Evolutionary conservation across 2,888 invertebrate genomes (phyloP).

Genomic region (Noctua janthe): DNA sequence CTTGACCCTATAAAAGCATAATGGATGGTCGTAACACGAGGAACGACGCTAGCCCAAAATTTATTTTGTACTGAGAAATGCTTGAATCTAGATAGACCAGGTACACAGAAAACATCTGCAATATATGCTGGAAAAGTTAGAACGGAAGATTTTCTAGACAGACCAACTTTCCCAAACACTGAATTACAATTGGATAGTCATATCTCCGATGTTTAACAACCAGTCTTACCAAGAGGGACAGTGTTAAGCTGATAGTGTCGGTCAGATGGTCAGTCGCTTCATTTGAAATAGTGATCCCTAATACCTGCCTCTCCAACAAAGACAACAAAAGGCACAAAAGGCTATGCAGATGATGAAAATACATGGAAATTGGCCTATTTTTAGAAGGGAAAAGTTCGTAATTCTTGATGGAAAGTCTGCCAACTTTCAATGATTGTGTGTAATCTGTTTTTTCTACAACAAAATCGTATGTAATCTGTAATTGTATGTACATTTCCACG

Average conservation of each 20-base stretch:
- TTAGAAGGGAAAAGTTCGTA: not conserved
- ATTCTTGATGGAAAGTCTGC: not conserved
- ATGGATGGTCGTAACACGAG: conserved; percentile 18
- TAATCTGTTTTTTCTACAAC: not conserved
- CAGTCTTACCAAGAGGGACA: not conserved
- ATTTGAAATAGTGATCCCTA: not conserved
- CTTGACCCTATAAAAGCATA: conserved; percentile 21
- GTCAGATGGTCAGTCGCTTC: not conserved
- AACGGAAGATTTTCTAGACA: not conserved
- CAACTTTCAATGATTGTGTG: not conserved
- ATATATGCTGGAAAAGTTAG: not conserved
- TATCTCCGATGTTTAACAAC: not conserved
- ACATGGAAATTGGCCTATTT: not conserved
- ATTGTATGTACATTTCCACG: not conserved
- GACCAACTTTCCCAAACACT: not conserved
- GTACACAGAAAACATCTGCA: not conserved
- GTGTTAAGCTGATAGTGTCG: not conserved
- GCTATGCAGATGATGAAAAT: not conserved
- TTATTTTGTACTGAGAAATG: conserved; percentile 6
- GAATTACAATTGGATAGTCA: not conserved
- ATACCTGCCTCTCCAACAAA: not conserved
- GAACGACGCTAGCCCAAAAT: conserved; percentile 19
- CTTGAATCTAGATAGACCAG: conserved; percentile 1
- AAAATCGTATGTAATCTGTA: not conserved
- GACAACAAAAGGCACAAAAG: not conserved